Base-by-base conservation (phyloP, 2,888 invertebrate species). In the Netelia inedita region DNA sequence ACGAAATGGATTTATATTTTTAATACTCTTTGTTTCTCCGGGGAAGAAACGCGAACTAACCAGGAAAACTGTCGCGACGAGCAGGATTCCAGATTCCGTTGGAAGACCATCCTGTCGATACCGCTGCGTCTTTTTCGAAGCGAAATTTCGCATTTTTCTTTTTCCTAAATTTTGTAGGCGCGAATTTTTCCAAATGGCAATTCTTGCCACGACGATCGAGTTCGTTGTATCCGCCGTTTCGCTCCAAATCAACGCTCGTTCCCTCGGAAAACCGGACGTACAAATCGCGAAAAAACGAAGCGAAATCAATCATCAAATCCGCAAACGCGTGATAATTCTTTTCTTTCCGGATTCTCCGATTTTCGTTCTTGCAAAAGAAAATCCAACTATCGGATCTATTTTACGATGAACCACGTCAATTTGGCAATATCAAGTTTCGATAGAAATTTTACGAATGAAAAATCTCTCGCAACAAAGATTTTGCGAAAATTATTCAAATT, bases 81-180 rank as follows among this genome's bases (percentile, higher is more conserved):
- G 82, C 79, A 41, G 66, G 82, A 82, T 93, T 93, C 93, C 93
- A 93, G 72, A 93, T 83, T 14, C 91, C 93, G 78, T 91, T 91
- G 1, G 89, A 89, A 59, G 89, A 89, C 75, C 86, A 85, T 14
- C 85, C 83, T 28, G 65, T 80, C 35, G 57, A 21, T 35, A 16
- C 6, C 14, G 41, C 61, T n/a, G 28, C 21, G 21, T 73, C 43
- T 8, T 43, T 19, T 10, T 73, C 28, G 23, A 5, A 35, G 6
- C 68, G 19, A n/a, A 14, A 5, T 3, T 6, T 35, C 11, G 63
- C 16, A 1, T n/a, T 69, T 50, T 74, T 74, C n/a, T 46, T 73
- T 65, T 69, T 83, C 68, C 81, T 63, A 74, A 78, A 83, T 76
- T 85, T 83, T 0, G 59, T 9, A 3, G 83, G 82, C 23, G 85